phyloP scores from a whole-genome alignment of 2,888 invertebrate species.

The Odontothrips loti region DNA sequence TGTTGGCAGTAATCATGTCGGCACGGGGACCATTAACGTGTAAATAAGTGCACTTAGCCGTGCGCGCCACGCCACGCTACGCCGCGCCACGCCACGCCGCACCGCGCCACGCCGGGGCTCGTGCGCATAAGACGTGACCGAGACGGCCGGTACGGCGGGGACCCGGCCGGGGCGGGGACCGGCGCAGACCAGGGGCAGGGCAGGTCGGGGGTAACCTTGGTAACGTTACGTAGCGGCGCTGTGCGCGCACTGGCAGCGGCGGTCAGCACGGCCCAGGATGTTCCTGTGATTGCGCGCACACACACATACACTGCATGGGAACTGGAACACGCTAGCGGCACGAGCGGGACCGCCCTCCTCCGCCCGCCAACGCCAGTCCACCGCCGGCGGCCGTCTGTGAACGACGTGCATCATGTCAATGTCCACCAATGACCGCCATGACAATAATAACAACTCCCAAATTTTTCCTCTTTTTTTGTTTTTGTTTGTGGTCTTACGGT shows the following conservation, averaged over 20 bases:
- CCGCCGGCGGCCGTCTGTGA: too few relatives aligned
- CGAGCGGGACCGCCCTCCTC: neutral
- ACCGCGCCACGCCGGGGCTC: neutral
- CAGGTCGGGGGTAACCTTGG: neutral
- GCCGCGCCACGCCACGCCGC: neutral
- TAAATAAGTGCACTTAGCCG: constrained; percentile 23
- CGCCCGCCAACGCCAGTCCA: neutral
- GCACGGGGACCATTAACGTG: constrained; percentile 19
- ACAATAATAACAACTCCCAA: too few relatives aligned
- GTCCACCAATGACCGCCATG: too few relatives aligned
- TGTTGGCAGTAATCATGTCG: neutral
- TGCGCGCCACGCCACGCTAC: neutral
- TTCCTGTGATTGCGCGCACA: constrained; percentile 13
- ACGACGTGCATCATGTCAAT: too few relatives aligned
- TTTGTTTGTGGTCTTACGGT: too few relatives aligned
- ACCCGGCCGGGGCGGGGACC: neutral
- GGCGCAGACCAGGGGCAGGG: too few relatives aligned
- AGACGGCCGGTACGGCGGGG: neutral
- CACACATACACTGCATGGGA: constrained; percentile 4
- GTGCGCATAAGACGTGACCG: constrained; percentile 11
- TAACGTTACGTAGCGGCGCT: neutral
- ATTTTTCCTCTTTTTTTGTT: neutral
- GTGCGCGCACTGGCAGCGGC: too few relatives aligned
- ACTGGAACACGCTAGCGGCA: neutral
- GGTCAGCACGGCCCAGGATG: neutral